Percentiles rank a stretch among this genome's conserved stretches.
These are phyloP conservation scores for Pelobates cultripes DNA, from an alignment of 2,797 vertebrate species.

Conservation along the genomic window DNA sequence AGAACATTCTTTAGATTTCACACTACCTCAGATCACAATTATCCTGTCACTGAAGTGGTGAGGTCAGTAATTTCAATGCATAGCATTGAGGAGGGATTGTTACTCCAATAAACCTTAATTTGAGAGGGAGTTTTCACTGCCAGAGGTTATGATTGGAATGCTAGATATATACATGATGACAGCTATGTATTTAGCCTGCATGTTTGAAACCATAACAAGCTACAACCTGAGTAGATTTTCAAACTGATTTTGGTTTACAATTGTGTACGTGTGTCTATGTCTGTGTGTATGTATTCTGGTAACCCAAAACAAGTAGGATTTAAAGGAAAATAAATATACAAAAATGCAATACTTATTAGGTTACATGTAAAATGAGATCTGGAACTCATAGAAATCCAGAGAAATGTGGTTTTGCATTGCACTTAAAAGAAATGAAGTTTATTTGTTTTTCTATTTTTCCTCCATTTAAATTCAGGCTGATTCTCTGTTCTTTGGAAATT, in stretches of 20 bases:
- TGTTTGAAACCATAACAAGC: slow-evolving; percentile 56
- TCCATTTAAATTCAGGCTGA: slow-evolving; percentile 9
- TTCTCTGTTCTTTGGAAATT: slow-evolving; percentile 1
- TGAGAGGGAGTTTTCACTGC: slow-evolving; percentile 65
- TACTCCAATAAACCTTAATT: slow-evolving; percentile 65
- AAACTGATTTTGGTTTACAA: slow-evolving; percentile 39
- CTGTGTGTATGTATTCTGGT: slow-evolving; percentile 23
- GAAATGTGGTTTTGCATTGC: neutral
- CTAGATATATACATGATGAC: slow-evolving; percentile 64
- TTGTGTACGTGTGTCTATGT: slow-evolving; percentile 37
- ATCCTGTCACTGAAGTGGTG: slow-evolving; percentile 64
- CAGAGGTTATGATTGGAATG: slow-evolving; percentile 67
- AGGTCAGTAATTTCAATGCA: slow-evolving; percentile 67
- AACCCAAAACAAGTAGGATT: slow-evolving; percentile 38
- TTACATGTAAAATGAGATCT: slow-evolving; percentile 29
- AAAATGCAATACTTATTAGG: slow-evolving; percentile 20
- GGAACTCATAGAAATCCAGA: neutral
- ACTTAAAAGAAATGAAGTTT: slow-evolving; percentile 24
- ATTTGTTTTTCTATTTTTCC: slow-evolving; percentile 20
- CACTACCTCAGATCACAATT: slow-evolving; percentile 64
- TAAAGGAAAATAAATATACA: slow-evolving; percentile 35
- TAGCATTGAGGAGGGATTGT: slow-evolving; percentile 59
- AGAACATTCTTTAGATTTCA: slow-evolving; percentile 68
- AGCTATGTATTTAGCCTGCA: slow-evolving; percentile 63
- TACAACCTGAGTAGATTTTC: slow-evolving; percentile 45